A percentile compares a stretch with the other conserved stretches of the same genome.
phyloP scores from a whole-genome alignment of 2,888 invertebrate species.

The Platypus cylindrus region DNA sequence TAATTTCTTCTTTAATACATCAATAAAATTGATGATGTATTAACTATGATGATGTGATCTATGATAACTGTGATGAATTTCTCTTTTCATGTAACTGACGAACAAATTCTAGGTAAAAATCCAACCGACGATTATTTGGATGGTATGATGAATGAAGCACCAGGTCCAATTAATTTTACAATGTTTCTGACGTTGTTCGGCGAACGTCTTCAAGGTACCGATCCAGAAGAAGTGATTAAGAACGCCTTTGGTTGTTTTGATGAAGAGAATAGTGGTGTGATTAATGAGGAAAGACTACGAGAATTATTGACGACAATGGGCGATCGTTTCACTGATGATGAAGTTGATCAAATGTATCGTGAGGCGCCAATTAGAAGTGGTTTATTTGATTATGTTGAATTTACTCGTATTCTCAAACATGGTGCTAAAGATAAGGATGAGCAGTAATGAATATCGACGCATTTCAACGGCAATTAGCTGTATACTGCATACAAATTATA shows the following conservation, averaged over 20 bases:
- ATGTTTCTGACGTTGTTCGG: constrained; percentile 99
- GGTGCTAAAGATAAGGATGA: constrained; percentile 99
- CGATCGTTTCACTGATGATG: constrained; percentile 91
- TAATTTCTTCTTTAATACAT: no score
- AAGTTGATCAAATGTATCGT: constrained; percentile 97
- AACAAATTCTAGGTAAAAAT: constrained; percentile 41
- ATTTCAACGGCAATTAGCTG: no score
- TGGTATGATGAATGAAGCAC: constrained; percentile 98
- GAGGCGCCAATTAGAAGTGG: constrained; percentile 95
- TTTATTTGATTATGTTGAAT: constrained; percentile 95
- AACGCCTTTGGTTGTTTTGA: constrained; percentile 99
- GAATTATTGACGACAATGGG: constrained; percentile 97
- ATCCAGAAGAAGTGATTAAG: constrained; percentile 97
- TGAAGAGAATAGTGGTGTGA: constrained; percentile 85
- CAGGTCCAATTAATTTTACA: constrained; percentile 97
- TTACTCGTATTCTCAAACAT: constrained; percentile 96
- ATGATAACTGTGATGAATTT: no score
- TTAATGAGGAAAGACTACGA: constrained; percentile 86
- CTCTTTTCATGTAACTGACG: not conserved
- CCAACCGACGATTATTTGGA: constrained; percentile 94
- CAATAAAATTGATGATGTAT: no score
- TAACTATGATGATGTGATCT: no score
- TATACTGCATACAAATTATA: no score
- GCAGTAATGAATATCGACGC: constrained; percentile 54
- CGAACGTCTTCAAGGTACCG: constrained; percentile 94